Evolutionary conservation across 37 sponge, comb jelly and placozoan species (phyloP).

Genomic region (Halisarca cf. caerulea): DNA sequence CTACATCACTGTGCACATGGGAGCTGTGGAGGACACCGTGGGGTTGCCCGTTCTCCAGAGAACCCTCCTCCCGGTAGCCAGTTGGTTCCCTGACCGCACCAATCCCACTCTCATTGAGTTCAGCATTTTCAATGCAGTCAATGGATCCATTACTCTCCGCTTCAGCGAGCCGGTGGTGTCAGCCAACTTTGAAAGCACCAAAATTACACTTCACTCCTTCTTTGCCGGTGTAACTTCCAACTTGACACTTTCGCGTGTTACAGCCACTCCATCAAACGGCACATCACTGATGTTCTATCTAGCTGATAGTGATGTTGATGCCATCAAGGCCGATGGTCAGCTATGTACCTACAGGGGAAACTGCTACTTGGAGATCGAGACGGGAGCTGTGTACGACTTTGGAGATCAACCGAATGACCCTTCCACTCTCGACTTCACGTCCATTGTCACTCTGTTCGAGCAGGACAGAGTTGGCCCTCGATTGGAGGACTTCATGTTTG

Average conservation of each 20-base stretch:
- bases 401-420: slow-evolving; percentile 56
- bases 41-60: slow-evolving; percentile 22
- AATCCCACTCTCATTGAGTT: slow-evolving; percentile 58
- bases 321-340: slow-evolving; percentile 42
- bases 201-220: slow-evolving; percentile 63
- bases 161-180: slow-evolving; percentile 73
- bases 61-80: neutral
- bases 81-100: slow-evolving; percentile 49
- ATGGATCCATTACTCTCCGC: slow-evolving; percentile 64
- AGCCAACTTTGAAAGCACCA: slow-evolving; percentile 54
- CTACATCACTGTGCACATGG: slow-evolving; percentile 40
- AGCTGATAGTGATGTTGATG: slow-evolving; percentile 59
- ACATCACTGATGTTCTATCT: slow-evolving; percentile 56
- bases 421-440: slow-evolving; percentile 30
- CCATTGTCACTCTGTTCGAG: slow-evolving; percentile 51
- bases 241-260: slow-evolving; percentile 25
- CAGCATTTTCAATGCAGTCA: slow-evolving; percentile 58
- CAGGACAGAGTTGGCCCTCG: slow-evolving; percentile 56
- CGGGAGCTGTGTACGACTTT: slow-evolving; percentile 50
- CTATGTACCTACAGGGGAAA: slow-evolving; percentile 78
- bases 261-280: slow-evolving; percentile 40
- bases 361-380: slow-evolving; percentile 70
- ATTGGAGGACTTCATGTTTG: slow-evolving; percentile 66
- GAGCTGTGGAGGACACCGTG: slow-evolving; percentile 60
- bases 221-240: slow-evolving; percentile 44